phyloP scores from a whole-genome alignment of 2,797 vertebrate species.

The Tinamus major region DNA sequence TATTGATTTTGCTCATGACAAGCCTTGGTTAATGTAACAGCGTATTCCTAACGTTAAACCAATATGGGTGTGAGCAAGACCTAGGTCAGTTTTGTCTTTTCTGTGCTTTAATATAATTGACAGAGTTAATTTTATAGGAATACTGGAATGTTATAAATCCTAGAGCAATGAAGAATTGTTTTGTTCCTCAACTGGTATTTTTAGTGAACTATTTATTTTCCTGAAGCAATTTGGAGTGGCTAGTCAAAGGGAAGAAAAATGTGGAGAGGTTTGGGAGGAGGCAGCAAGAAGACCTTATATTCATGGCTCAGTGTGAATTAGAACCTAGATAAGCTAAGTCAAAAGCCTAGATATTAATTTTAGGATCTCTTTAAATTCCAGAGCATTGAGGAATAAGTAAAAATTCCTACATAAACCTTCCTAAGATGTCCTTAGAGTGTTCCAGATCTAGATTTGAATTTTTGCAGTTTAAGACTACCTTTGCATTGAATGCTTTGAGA shows the following conservation, averaged over 20 bases:
- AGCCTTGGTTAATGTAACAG: neutral
- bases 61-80: neutral
- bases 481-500: neutral
- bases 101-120: neutral
- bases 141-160: neutral
- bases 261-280: neutral
- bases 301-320: neutral
- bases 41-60: neutral
- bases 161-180: neutral
- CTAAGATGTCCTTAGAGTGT: neutral
- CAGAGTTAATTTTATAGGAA: neutral
- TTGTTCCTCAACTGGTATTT: neutral
- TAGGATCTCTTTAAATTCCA: neutral
- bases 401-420: neutral
- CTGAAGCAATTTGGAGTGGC: neutral
- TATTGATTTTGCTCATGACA: neutral
- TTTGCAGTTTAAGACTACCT: neutral
- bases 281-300: neutral
- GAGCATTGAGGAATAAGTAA: neutral
- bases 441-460: neutral
- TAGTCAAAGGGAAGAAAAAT: neutral
- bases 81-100: neutral
- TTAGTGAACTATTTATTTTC: neutral
- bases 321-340: neutral
- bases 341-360: neutral